These are phyloP conservation scores for Cotesia vestalis DNA, from an alignment of 1,140 invertebrate genomes.

Conservation along the genomic window DNA sequence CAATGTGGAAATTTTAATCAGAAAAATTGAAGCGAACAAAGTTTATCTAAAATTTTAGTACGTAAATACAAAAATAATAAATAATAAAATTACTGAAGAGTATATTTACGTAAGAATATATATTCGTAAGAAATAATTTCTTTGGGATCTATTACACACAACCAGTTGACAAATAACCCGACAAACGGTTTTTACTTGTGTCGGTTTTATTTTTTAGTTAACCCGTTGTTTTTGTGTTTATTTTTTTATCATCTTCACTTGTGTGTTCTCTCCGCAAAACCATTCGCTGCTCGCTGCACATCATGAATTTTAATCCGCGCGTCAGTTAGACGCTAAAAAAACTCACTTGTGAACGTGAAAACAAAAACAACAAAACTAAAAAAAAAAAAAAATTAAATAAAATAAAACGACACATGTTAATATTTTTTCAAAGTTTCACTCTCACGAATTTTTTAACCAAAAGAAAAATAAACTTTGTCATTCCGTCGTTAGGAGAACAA, in stretches of 20 bases:
- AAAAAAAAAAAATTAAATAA: no score
- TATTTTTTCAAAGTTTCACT: constrained; percentile 50
- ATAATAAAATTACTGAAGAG: no score
- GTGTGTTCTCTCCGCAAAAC: constrained; percentile 26
- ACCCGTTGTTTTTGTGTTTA: constrained; percentile 26
- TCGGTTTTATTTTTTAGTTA: neutral
- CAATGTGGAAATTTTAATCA: no score
- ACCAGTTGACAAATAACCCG: no score
- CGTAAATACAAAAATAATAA: no score
- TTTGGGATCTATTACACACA: no score
- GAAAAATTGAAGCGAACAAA: no score
- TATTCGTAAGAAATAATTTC: no score
- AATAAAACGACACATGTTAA: constrained; percentile 39
- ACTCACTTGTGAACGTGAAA: constrained; percentile 14
- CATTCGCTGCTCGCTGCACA: constrained; percentile 45
- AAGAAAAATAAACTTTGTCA: constrained; percentile 53
- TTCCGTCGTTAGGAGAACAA: neutral
- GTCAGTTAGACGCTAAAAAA: constrained; percentile 31
- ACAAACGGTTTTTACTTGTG: neutral
- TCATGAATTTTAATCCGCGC: constrained; percentile 57
- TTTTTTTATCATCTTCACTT: constrained; percentile 13
- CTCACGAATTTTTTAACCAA: neutral
- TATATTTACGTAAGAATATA: no score
- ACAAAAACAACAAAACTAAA: no score
- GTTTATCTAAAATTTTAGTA: no score